These are phyloP conservation scores for Mastomys natalensis DNA, from an alignment of 2,113 vertebrate genomes.

Conservation along the genomic window DNA sequence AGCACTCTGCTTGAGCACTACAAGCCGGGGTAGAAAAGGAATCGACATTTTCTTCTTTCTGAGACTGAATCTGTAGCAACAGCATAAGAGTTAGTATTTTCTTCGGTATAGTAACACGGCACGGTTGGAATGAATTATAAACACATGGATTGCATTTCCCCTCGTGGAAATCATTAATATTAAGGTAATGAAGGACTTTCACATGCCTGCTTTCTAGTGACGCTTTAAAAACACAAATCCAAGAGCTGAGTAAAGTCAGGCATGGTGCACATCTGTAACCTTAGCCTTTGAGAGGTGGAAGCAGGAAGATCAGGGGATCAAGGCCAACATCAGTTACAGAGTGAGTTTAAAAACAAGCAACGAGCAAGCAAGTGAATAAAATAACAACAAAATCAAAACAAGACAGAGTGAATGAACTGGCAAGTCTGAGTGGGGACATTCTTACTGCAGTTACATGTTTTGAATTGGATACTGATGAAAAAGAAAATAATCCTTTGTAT, in stretches of 20 bases:
- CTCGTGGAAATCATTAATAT: slow-evolving; percentile 49
- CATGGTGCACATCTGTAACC: background rate
- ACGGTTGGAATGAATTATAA: slow-evolving; percentile 41
- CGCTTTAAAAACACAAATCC: slow-evolving; percentile 49
- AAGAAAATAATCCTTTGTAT: background rate
- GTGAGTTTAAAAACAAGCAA: background rate
- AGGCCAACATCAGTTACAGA: background rate
- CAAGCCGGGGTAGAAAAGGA: background rate
- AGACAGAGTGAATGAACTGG: background rate
- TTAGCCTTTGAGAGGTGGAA: background rate
- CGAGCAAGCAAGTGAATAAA: too few relatives aligned
- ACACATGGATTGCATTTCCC: slow-evolving; percentile 53
- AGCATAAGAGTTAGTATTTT: slow-evolving; percentile 18
- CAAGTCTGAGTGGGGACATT: background rate
- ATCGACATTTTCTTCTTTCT: background rate
- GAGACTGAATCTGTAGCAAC: background rate
- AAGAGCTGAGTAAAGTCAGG: background rate
- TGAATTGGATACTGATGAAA: background rate
- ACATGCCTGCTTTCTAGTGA: slow-evolving; percentile 41
- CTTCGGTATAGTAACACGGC: background rate
- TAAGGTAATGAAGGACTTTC: slow-evolving; percentile 58
- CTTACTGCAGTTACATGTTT: background rate
- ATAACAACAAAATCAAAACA: too few relatives aligned
- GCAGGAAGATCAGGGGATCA: background rate
- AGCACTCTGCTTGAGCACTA: background rate